A percentile compares a stretch with the other conserved stretches of the same genome.
These are phyloP conservation scores for Mercenaria mercenaria DNA, from an alignment of 1,140 invertebrate genomes.

Conservation along the genomic window DNA sequence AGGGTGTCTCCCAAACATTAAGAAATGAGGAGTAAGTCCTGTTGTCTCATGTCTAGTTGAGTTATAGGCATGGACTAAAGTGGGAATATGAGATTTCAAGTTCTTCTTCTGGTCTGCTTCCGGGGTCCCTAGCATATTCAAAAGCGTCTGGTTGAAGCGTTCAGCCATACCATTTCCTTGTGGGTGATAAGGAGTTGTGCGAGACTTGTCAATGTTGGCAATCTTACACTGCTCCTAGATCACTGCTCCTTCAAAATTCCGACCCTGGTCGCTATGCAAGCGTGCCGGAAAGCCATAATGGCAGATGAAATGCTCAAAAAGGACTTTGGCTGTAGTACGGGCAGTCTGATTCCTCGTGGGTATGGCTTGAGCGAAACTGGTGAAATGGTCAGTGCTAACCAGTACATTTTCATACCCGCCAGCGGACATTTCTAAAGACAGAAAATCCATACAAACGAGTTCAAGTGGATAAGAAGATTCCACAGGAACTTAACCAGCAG, in stretches of 20 bases:
- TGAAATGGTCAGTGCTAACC: constrained; percentile 62
- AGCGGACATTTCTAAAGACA: constrained; percentile 29
- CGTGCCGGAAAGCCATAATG: constrained; percentile 31
- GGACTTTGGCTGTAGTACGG: constrained; percentile 41
- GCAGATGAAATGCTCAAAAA: constrained; percentile 34
- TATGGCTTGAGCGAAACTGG: constrained; percentile 38
- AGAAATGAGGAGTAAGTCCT: too few species aligned
- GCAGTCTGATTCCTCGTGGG: constrained; percentile 50
- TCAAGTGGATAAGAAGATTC: constrained; percentile 53
- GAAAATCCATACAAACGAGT: constrained; percentile 63
- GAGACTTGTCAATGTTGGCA: not conserved
- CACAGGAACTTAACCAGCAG: constrained; percentile 32
- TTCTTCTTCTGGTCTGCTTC: too few species aligned
- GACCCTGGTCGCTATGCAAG: not conserved
- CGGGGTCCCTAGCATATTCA: too few species aligned
- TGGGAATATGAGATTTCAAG: too few species aligned
- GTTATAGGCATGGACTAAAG: too few species aligned
- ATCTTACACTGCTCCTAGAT: not conserved
- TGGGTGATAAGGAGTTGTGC: constrained; percentile 35
- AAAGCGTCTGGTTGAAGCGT: too few species aligned
- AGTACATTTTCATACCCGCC: constrained; percentile 58
- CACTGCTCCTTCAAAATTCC: too few species aligned
- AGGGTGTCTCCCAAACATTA: too few species aligned
- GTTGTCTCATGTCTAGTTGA: too few species aligned
- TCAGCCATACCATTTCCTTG: too few species aligned